A percentile compares a stretch with the other conserved stretches of the same genome.
These are phyloP conservation scores for Zosterops hypoxanthus DNA, from an alignment of 2,113 vertebrate genomes.

Conservation along the genomic window DNA sequence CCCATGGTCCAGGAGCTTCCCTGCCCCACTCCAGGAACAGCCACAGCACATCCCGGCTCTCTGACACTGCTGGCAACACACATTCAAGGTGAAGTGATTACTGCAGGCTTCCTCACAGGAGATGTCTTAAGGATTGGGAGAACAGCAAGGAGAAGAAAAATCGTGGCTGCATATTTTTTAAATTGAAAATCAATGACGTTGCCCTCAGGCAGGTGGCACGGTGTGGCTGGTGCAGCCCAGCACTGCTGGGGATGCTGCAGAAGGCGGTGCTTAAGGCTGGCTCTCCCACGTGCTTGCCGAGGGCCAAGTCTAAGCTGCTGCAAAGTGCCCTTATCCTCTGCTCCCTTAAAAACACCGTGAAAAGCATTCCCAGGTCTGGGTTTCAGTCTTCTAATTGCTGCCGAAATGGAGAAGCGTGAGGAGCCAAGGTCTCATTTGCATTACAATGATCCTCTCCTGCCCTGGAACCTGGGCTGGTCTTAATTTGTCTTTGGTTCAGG, in stretches of 20 bases:
- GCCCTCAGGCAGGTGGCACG: neutral
- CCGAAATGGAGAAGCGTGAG: neutral
- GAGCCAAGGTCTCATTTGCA: constrained; percentile 49
- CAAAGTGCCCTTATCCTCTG: neutral
- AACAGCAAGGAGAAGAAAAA: neutral
- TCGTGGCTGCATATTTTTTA: neutral
- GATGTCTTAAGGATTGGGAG: neutral
- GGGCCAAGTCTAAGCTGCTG: neutral
- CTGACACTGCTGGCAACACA: neutral
- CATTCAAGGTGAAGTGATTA: neutral
- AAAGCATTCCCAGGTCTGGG: constrained; percentile 24
- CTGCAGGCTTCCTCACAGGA: neutral
- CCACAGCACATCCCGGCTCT: fast-evolving
- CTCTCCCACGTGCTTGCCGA: neutral
- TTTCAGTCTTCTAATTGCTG: constrained; percentile 32
- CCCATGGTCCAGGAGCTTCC: neutral
- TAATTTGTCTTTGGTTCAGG: constrained; percentile 69
- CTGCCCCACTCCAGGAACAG: neutral
- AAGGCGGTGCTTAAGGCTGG: neutral
- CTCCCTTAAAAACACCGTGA: neutral
- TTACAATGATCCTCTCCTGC: constrained; percentile 67
- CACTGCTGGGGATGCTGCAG: neutral
- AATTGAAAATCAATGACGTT: neutral
- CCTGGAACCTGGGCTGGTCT: constrained; percentile 74
- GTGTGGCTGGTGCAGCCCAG: neutral